Conservation (phyloP, 2,888 invertebrate genomes). For the Orthonevra nobilis region DNA sequence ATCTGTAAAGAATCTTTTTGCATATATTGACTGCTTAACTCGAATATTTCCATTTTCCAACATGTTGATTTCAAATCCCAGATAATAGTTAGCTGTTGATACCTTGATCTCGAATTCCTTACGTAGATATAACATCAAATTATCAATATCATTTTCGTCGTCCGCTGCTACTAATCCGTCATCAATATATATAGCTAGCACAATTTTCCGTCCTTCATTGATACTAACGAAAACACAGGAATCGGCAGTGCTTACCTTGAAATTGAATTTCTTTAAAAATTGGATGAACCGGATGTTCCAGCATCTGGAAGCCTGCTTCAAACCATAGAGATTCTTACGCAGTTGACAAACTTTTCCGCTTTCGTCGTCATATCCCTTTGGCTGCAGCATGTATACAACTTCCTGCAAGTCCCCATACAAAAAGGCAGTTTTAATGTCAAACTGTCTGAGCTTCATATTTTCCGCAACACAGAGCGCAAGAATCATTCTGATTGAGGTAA, state of each 20-base stretch:
- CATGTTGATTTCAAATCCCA: conserved; percentile 9
- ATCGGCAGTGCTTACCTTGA: conserved; percentile 71
- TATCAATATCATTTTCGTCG: conserved; percentile 32
- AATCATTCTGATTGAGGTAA: conserved; percentile 58
- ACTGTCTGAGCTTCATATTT: conserved; percentile 30
- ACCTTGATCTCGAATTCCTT: too few species aligned
- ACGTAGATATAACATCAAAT: not conserved
- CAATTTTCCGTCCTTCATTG: conserved; percentile 9
- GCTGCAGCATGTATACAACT: conserved; percentile 57
- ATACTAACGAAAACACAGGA: conserved; percentile 71
- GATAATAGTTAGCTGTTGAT: conserved; percentile 1
- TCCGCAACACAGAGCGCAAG: conserved; percentile 53
- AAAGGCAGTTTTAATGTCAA: too few species aligned
- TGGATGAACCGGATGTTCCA: conserved; percentile 72
- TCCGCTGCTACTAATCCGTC: conserved; percentile 71
- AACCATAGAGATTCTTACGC: conserved; percentile 69
- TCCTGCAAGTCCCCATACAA: conserved; percentile 43
- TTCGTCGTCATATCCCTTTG: too few species aligned
- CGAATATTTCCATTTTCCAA: not conserved
- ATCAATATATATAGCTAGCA: conserved; percentile 73
- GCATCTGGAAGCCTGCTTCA: conserved; percentile 72
- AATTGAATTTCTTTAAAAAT: conserved; percentile 67
- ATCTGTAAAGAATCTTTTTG: too few species aligned
- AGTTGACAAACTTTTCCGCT: conserved; percentile 68
- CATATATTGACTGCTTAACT: too few species aligned